phyloP scores from a whole-genome alignment of 1,140 invertebrate genomes.

The Habropoda laboriosa region DNA sequence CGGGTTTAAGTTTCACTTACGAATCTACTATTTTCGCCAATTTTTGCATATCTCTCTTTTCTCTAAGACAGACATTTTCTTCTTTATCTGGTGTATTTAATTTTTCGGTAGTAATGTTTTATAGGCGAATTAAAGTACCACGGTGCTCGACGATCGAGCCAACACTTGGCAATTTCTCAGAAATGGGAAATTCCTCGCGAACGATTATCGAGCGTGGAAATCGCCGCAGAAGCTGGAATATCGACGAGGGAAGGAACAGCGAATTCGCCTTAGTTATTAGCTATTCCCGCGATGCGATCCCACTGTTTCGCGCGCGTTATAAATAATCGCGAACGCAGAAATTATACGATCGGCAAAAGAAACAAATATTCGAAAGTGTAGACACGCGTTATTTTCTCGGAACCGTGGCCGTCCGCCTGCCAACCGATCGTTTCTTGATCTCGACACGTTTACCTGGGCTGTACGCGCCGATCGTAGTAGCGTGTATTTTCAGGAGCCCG shows the following conservation, averaged over 20 bases:
- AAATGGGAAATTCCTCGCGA: not conserved
- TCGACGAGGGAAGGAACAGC: not conserved
- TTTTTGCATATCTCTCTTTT: too few relatives aligned
- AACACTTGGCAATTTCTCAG: not conserved
- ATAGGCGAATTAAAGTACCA: too few relatives aligned
- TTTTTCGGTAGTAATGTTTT: too few relatives aligned
- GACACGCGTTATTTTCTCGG: constrained; percentile 51
- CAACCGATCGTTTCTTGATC: constrained; percentile 57
- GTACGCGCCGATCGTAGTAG: constrained; percentile 49
- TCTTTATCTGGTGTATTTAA: too few relatives aligned
- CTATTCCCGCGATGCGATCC: not conserved
- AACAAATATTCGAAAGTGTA: not conserved
- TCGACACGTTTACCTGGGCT: constrained; percentile 43
- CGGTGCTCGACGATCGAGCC: not conserved
- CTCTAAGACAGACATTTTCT: too few relatives aligned
- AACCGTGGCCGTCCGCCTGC: constrained; percentile 37
- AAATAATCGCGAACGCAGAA: not conserved
- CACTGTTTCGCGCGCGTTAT: too few relatives aligned
- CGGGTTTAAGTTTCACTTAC: too few relatives aligned
- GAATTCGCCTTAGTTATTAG: not conserved
- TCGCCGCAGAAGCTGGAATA: not conserved
- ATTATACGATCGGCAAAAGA: not conserved
- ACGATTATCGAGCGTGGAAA: too few relatives aligned
- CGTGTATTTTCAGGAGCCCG: constrained; percentile 48
- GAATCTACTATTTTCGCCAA: too few relatives aligned